Evolutionary conservation across 2,888 invertebrate genomes (phyloP).

Genomic region (Conus canariensis): DNA sequence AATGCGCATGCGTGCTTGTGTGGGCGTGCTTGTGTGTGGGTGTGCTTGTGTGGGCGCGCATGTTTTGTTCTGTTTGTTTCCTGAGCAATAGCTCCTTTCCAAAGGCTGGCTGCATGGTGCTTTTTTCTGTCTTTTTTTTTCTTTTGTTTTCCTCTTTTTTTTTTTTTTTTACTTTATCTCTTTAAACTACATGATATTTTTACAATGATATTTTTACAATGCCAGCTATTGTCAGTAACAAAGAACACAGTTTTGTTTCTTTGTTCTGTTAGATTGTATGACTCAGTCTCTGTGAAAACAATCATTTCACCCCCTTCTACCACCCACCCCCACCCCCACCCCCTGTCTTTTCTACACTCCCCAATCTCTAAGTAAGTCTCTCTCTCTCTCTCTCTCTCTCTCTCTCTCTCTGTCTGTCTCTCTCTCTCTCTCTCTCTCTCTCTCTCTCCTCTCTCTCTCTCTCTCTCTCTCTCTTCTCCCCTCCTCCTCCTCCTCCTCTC

Average conservation of each 20-base stretch:
- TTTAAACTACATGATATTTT: not conserved
- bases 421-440: not conserved
- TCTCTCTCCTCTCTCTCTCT: not conserved
- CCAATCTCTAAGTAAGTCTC: not conserved
- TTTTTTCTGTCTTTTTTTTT: not conserved
- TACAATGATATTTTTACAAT: not conserved
- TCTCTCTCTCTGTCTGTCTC: not conserved
- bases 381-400: not conserved
- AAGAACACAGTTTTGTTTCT: no score
- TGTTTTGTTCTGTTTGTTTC: not conserved
- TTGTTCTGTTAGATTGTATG: not conserved
- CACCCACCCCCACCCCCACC: not conserved
- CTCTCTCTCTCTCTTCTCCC: not conserved
- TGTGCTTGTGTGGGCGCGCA: not conserved
- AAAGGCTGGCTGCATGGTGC: not conserved
- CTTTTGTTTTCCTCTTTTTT: no score
- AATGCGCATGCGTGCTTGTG: not conserved
- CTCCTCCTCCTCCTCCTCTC: not conserved
- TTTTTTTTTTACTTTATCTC: no score
- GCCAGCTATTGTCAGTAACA: no score
- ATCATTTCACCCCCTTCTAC: no score
- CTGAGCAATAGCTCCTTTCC: not conserved
- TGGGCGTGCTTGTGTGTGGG: not conserved
- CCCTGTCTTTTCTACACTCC: not conserved
- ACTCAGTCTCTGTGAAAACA: not conserved